phyloP scores from a whole-genome alignment of 1,140 invertebrate species.

The Pantala flavescens region DNA sequence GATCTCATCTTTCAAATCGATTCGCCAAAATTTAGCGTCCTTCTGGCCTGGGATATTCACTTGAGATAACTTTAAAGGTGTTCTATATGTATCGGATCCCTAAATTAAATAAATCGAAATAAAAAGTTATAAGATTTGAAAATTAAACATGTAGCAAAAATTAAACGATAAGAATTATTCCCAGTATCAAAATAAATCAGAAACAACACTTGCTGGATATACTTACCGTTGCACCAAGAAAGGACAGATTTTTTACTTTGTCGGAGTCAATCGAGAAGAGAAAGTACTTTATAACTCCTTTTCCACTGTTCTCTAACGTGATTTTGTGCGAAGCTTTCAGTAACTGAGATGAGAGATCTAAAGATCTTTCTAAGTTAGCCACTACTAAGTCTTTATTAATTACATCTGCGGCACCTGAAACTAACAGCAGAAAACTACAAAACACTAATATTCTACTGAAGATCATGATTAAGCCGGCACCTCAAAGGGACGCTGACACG shows the following conservation, averaged over 20 bases:
- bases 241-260: slow-evolving; percentile 55
- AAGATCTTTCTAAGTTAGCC: slow-evolving; percentile 70
- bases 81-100: slow-evolving; percentile 47
- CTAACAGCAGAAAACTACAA: not conserved
- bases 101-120: slow-evolving; percentile 18
- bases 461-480: not conserved
- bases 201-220: not conserved
- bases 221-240: slow-evolving; percentile 46
- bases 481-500: not conserved
- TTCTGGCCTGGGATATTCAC: slow-evolving; percentile 40
- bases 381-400: slow-evolving; percentile 46
- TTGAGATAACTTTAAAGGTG: slow-evolving; percentile 47
- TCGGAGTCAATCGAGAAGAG: slow-evolving; percentile 57
- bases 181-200: not conserved
- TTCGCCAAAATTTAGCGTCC: slow-evolving; percentile 44
- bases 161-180: not conserved
- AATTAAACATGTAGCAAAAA: not conserved
- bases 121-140: not conserved
- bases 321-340: slow-evolving; percentile 72
- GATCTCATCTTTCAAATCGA: slow-evolving; percentile 51
- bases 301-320: slow-evolving; percentile 69
- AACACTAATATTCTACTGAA: not conserved
- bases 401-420: not conserved
- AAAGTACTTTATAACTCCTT: slow-evolving; percentile 55
- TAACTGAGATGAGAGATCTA: slow-evolving; percentile 80